Evolutionary conservation across 2,888 invertebrate species (phyloP), one percentile per base, ranked within the genome.

Genomic region (Graphium colonna): DNA sequence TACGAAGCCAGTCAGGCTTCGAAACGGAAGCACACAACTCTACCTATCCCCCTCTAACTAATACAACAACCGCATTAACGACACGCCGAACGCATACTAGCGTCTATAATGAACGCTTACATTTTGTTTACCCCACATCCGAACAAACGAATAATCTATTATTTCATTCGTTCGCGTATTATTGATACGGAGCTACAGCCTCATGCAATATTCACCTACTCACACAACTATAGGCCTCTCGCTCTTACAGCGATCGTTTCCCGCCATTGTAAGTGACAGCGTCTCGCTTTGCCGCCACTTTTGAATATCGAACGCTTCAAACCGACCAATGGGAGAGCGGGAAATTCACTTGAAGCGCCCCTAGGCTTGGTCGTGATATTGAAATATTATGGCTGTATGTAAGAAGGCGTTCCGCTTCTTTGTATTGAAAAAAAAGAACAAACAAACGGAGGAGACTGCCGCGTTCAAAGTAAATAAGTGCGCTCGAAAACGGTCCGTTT

Each of bases 81-180:
- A 65, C 69, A 58, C 69, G 65, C 68, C 55, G 61, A 61, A 63
- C 68, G 59, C 70, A 63, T 66, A 65, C 73, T 68, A 74, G 77
- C 77, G 80, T 82, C 82, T 76, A 77, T 86, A 82, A 86, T 84
- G 80, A 83, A 85, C 79, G 85, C 82, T 82, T 79, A 85, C 88
- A 84, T 81, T 86, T 86, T 87, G 89, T 89, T 88, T 85, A 88
- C 85, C 82, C 84, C 80, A 86, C 82, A 83, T 85, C 84, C 75
- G 84, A 88, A 88, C 89, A 88, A 87, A 87, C 86, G 87, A 85
- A 88, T 88, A 85, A 88, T 88, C 89, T 87, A 89, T 89, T 89
- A 88, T 89, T 89, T 88, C 89, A 88, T 88, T 89, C 89, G 86
- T 83, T 77, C 89, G 73, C 87, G 82, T 85, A 88, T 88, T 89